These are phyloP conservation scores for Procambarus clarkii DNA, from an alignment of 1,140 invertebrate genomes.

Conservation along the genomic window DNA sequence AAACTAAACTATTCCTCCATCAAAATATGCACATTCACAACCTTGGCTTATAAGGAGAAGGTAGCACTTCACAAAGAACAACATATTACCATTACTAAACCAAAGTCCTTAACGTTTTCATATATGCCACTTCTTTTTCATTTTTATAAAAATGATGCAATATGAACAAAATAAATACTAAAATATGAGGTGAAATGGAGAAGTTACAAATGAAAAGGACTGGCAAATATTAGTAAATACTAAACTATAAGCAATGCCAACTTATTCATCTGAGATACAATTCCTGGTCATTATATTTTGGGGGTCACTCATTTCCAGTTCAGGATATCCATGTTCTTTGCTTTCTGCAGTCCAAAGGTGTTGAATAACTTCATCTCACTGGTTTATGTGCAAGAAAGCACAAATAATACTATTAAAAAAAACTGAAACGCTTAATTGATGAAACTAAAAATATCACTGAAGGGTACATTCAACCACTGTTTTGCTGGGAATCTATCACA, in stretches of 20 bases:
- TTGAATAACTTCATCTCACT: constrained; percentile 23
- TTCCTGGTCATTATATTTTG: background rate
- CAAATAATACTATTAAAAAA: background rate
- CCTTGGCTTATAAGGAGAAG: constrained; percentile 28
- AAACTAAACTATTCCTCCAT: background rate
- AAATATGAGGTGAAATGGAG: constrained; percentile 62
- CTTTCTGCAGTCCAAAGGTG: constrained; percentile 23
- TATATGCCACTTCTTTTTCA: constrained; percentile 33
- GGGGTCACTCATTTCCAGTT: constrained; percentile 2
- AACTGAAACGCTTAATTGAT: constrained; percentile 2
- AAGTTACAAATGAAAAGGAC: constrained; percentile 52
- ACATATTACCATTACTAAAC: background rate
- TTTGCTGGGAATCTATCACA: constrained; percentile 62
- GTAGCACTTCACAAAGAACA: constrained; percentile 11
- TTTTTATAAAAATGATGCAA: constrained; percentile 49
- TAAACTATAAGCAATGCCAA: constrained; percentile 21
- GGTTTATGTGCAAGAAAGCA: background rate
- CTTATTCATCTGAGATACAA: background rate
- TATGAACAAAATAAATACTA: constrained; percentile 64
- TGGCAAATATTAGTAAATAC: constrained; percentile 42
- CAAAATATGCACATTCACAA: constrained; percentile 49
- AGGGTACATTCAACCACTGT: constrained; percentile 35
- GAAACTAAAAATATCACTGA: constrained; percentile 13
- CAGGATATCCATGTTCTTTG: constrained; percentile 1
- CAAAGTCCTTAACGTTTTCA: background rate